These are phyloP conservation scores for Colius striatus DNA, from an alignment of 2,113 vertebrate genomes.

Conservation along the genomic window DNA sequence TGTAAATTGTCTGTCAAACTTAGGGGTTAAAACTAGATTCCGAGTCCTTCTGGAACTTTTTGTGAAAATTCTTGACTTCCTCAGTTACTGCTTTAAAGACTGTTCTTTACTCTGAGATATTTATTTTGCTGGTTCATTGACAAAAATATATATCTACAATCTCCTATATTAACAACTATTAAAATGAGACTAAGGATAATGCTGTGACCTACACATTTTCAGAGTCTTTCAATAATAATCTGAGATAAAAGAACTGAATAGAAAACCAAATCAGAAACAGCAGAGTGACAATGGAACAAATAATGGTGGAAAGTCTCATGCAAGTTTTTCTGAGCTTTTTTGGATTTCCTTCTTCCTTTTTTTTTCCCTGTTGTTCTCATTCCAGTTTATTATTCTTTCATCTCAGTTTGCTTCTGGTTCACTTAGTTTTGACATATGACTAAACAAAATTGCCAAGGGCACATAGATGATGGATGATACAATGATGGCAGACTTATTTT, in stretches of 20 bases:
- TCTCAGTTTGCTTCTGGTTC: conserved; percentile 46
- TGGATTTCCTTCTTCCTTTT: background rate
- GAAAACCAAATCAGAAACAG: background rate
- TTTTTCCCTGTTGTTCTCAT: background rate
- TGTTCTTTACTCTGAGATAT: background rate
- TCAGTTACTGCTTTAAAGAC: background rate
- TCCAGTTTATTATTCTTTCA: background rate
- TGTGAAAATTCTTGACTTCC: background rate
- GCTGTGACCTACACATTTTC: background rate
- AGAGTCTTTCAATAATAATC: background rate
- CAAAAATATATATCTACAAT: background rate
- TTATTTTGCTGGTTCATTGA: background rate
- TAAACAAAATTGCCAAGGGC: conserved; percentile 35
- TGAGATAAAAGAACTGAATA: background rate
- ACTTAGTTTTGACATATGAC: conserved; percentile 52
- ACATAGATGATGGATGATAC: conserved; percentile 11
- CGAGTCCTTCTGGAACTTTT: background rate
- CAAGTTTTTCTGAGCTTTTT: background rate
- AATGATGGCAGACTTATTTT: conserved; percentile 44
- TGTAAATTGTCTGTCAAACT: background rate
- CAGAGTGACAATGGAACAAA: background rate
- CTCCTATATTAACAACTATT: background rate
- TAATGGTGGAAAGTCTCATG: background rate
- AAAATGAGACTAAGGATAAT: background rate
- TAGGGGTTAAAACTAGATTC: background rate